Evolutionary conservation across 2,888 invertebrate genomes (phyloP), one percentile per base, ranked within the genome.

Genomic region (Caenorhabditis doughertyi): DNA sequence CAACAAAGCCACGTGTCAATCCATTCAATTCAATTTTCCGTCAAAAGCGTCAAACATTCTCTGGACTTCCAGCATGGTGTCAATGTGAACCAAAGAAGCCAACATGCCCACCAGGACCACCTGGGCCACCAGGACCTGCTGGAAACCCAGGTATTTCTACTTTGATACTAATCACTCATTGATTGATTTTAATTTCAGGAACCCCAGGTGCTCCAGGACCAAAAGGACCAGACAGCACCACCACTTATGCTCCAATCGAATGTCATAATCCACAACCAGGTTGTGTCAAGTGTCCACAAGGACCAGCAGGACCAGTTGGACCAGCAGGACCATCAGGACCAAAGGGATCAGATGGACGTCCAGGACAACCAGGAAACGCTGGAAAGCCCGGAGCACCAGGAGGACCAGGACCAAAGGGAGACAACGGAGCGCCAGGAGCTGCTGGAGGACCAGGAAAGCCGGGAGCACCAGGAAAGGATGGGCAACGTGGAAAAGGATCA

Each of bases 281-380:
- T 21, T 47, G 64, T 23, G 44, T 44, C 25, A 64, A 44, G 25
- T 67, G 67, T 21, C 67, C 67, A 51, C 49, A 13, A 55, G 29
- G 29, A 55, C 55, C 29, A 29, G 32, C 64, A 5, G 79, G 79
- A 58, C 62, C 70, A 44, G 25, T 58, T 7, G 79, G 79, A 72
- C 56, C 79, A 32, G n/a, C 39, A 49, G 32, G 25, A 25, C 51
- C 67, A 32, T 23, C 21, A 21, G 23, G 27, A 25, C n/a, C 23
- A 35, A 27, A 18, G 21, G 32, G 32, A 13, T 23, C 35, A 2
- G 23, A 71, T 27, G 80, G 83, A 83, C 35, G 58, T 27, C 74
- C 71, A 51, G 83, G 83, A 83, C 73, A 79, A 39, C 81, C 83
- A 21, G 85, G 85, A 80, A 18, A 70, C 16, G 32, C 60, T 42